Base-by-base conservation (phyloP, 2,797 vertebrate genomes). In the Anomalospiza imberbis region DNA sequence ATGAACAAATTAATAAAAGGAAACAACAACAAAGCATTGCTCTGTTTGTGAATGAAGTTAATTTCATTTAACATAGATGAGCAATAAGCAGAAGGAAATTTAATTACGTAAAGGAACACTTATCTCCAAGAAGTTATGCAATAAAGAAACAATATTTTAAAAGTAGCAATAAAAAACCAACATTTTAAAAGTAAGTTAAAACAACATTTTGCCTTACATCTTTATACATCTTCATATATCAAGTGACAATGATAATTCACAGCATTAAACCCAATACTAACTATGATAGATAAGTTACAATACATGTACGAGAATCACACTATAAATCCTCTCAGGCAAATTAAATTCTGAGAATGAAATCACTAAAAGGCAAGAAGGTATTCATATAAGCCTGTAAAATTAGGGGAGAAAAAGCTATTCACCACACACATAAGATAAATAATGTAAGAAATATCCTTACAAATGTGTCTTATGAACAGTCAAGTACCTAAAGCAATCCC, bases 321-420 rank as follows among this genome's bases (percentile, higher is more conserved):
- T 66, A 53, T 70, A 66, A 81, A 93, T 60, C 62, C 14, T 93
- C 24, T 63, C 29, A 32, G 42, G 7, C 17, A 80, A 93, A 89
- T 85, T 75, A 83, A 94, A 88, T 93, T 91, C 54, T 88, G 63
- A 81, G 73, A 89, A 88, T 36, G 3, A 89, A 86, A 89, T 88
- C 58, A 92, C 72, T 75, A 84, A 87, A 93, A 78, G 4, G 3
- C 20, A 78, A 85, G n/a, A 54, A 80, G 34, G 72, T 75, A 80
- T 54, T 85, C 79, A 54, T 5, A 31, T 44, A 55, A 71, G 8
- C 2, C 55, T 71, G 13, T 12, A 93, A 86, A 90, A 81, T 65
- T 40, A 61, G 55, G 7, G 28, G 36, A 79, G 25, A 45, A 66
- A 85, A 82, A 85, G 40, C 26, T 72, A 57, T 20, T 85, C 17